A percentile compares a stretch with the other conserved stretches of the same genome.
These are phyloP conservation scores for Pemphigus obesinymphae DNA, from an alignment of 1,140 invertebrate genomes.

Conservation along the genomic window DNA sequence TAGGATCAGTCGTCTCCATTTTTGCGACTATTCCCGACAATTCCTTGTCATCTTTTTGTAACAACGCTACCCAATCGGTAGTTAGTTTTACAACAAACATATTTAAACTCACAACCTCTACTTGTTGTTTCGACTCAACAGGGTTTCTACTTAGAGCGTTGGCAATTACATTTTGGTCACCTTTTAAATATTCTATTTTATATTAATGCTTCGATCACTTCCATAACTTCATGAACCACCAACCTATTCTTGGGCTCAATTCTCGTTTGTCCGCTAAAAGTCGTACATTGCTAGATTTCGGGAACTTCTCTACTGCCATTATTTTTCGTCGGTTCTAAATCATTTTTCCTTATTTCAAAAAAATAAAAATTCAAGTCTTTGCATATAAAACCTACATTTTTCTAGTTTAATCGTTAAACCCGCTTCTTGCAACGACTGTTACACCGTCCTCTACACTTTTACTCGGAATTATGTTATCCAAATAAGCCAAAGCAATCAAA, in stretches of 20 bases:
- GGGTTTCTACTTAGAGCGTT: neutral
- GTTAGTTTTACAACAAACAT: neutral
- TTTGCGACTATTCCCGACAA: neutral
- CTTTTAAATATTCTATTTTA: neutral
- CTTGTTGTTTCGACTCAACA: neutral
- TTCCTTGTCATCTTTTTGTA: neutral
- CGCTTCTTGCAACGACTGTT: constrained; percentile 40
- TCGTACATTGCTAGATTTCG: constrained; percentile 49
- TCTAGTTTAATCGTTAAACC: constrained; percentile 45
- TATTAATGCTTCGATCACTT: neutral
- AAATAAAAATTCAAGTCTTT: constrained; percentile 48
- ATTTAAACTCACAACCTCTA: neutral
- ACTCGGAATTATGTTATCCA: constrained; percentile 42
- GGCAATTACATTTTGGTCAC: neutral
- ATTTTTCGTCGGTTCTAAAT: constrained; percentile 48
- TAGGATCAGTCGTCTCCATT: neutral
- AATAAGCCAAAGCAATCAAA: constrained; percentile 41
- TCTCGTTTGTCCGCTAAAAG: neutral
- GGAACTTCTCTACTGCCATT: constrained; percentile 50
- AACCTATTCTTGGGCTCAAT: neutral
- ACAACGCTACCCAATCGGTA: neutral
- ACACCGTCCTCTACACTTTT: constrained; percentile 43
- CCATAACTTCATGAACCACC: neutral
- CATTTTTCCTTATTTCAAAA: constrained; percentile 48
- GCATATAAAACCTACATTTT: constrained; percentile 47